Conservation (phyloP, 2,113 vertebrate genomes). For the Sclerurus mexicanus region DNA sequence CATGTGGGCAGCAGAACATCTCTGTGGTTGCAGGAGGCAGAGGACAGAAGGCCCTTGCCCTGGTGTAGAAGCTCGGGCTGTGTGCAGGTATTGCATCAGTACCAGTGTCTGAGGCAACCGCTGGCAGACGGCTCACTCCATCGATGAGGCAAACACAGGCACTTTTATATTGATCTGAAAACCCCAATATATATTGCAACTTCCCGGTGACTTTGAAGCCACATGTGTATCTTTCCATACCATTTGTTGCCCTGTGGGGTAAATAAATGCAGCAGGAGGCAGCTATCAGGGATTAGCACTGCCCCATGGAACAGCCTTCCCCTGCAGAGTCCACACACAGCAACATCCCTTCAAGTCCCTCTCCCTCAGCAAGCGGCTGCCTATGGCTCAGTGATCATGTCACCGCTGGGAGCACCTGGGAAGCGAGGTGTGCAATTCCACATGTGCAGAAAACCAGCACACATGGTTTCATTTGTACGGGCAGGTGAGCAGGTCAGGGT, state of each 20-base stretch:
- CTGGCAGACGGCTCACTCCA: accelerated
- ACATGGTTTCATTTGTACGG: accelerated
- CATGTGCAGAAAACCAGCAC: accelerated
- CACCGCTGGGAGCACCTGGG: accelerated
- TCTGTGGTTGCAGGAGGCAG: neutral
- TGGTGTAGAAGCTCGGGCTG: neutral
- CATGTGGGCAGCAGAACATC: neutral
- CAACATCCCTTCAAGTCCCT: accelerated
- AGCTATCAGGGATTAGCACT: accelerated
- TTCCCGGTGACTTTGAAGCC: neutral
- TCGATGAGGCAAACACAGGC: neutral
- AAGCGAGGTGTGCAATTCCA: accelerated
- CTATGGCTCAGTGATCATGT: accelerated
- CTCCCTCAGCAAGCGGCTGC: accelerated
- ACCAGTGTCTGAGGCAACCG: neutral
- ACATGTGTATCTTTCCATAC: accelerated
- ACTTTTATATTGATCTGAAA: neutral
- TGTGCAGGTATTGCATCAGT: neutral
- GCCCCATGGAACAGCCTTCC: neutral
- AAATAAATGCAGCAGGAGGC: neutral
- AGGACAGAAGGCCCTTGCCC: neutral
- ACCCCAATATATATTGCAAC: neutral
- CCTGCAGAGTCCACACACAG: neutral
- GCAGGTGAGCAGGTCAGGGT: accelerated
- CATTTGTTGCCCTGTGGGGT: neutral